A percentile compares a stretch with the other conserved stretches of the same genome.
Conservation (phyloP, 2,113 vertebrate genomes). For the Leptobrachium leishanense region DNA sequence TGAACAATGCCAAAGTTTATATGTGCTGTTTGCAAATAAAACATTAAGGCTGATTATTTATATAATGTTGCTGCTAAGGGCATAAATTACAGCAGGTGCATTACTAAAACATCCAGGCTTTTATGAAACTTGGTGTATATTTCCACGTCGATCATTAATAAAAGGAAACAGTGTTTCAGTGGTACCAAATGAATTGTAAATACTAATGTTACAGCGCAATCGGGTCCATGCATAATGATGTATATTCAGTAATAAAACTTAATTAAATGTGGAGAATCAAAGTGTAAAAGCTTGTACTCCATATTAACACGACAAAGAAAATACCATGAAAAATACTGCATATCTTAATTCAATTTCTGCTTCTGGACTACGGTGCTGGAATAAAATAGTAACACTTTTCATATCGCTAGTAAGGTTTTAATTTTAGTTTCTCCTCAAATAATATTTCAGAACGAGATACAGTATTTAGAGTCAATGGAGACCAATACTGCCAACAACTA, state of each 20-base stretch:
- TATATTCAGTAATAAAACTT: background rate
- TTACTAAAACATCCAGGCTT: background rate
- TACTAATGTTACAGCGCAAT: background rate
- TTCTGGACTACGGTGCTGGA: too few relatives aligned
- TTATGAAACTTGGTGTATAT: background rate
- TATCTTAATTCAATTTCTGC: too few relatives aligned
- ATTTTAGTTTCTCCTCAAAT: too few relatives aligned
- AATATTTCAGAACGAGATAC: too few relatives aligned
- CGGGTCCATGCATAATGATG: background rate
- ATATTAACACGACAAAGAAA: too few relatives aligned
- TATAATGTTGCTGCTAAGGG: slow-evolving; percentile 5
- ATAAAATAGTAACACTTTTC: too few relatives aligned
- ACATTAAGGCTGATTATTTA: slow-evolving; percentile 27
- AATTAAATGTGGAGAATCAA: background rate
- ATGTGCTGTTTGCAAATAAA: slow-evolving; percentile 3
- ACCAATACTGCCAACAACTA: too few relatives aligned
- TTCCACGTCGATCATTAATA: background rate
- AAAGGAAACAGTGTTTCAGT: background rate
- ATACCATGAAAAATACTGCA: too few relatives aligned
- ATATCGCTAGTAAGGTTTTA: too few relatives aligned
- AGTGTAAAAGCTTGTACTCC: too few relatives aligned
- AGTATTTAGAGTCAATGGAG: too few relatives aligned
- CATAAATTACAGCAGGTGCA: slow-evolving; percentile 1
- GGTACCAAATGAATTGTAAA: background rate
- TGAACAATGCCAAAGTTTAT: background rate